Evolutionary conservation across 2,797 vertebrate genomes (phyloP).

Genomic region (Sebastes minor): DNA sequence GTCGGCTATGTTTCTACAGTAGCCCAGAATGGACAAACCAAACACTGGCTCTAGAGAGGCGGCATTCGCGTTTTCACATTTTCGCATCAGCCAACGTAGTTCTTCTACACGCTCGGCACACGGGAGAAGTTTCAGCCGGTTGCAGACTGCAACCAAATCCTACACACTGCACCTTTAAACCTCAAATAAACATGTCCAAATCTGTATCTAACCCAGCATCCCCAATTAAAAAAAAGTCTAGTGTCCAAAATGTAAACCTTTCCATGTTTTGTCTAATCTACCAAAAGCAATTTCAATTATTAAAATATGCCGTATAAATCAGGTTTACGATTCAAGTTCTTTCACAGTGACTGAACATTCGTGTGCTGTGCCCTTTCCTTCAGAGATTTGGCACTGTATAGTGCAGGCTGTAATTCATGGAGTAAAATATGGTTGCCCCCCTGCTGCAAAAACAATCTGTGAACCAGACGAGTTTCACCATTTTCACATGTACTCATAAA

Average conservation of each 20-base stretch:
- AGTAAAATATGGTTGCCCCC: neutral
- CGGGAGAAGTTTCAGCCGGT: too few relatives aligned
- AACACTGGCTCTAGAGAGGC: too few relatives aligned
- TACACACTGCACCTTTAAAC: too few relatives aligned
- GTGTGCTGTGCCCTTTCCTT: neutral
- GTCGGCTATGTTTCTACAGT: too few relatives aligned
- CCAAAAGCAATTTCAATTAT: neutral
- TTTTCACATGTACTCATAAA: slow-evolving; percentile 10
- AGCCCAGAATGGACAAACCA: too few relatives aligned
- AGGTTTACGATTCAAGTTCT: neutral
- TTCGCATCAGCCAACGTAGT: too few relatives aligned
- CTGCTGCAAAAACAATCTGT: slow-evolving; percentile 6
- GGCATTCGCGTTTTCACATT: too few relatives aligned
- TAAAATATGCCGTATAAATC: neutral
- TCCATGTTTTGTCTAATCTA: neutral
- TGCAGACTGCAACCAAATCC: too few relatives aligned
- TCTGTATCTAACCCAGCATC: neutral
- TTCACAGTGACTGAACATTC: neutral
- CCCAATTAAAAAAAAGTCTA: neutral
- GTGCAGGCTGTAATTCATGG: neutral
- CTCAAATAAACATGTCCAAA: neutral
- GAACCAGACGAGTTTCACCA: neutral
- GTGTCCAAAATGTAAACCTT: neutral
- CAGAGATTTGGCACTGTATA: neutral
- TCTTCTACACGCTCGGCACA: too few relatives aligned